Percentiles rank a stretch among this genome's conserved stretches.
These are phyloP conservation scores for Ambastaia sidthimunki DNA, from an alignment of 2,797 vertebrate species.

Conservation along the genomic window DNA sequence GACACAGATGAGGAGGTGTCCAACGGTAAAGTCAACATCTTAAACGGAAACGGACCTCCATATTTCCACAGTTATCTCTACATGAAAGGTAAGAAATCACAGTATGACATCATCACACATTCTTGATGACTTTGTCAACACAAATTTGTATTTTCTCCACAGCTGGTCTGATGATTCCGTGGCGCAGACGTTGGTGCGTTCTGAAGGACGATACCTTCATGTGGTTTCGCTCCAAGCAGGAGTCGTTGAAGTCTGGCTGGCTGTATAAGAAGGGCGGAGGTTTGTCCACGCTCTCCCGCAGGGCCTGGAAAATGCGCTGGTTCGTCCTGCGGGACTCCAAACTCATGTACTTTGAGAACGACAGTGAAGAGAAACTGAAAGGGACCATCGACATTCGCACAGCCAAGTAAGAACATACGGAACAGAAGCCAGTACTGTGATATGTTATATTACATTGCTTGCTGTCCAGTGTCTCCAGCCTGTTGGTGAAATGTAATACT, in stretches of 20 bases:
- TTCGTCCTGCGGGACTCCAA: constrained; percentile 90
- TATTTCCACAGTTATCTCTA: constrained; percentile 96
- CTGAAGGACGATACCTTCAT: constrained; percentile 94
- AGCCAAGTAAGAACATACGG: constrained; percentile 81
- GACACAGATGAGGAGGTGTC: constrained; percentile 92
- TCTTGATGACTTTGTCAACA: no score
- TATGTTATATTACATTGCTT: no score
- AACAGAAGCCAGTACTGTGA: no score
- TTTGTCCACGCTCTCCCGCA: constrained; percentile 88
- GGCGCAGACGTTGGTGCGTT: constrained; percentile 92
- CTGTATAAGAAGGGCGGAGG: constrained; percentile 93
- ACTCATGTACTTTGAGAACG: constrained; percentile 93
- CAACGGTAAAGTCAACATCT: constrained; percentile 82
- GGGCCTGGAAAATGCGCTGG: constrained; percentile 96
- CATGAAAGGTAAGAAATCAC: constrained; percentile 84
- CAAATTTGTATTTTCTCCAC: not conserved
- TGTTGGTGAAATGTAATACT: no score
- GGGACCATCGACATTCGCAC: constrained; percentile 89
- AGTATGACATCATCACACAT: not conserved
- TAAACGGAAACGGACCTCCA: constrained; percentile 87
- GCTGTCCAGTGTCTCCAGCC: no score
- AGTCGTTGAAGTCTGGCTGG: constrained; percentile 93
- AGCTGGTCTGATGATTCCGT: constrained; percentile 93
- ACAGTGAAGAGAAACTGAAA: constrained; percentile 91
- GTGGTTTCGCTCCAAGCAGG: constrained; percentile 96